Evolutionary conservation across 2,113 vertebrate species (phyloP).

Genomic region (Ceyx melanurus): DNA sequence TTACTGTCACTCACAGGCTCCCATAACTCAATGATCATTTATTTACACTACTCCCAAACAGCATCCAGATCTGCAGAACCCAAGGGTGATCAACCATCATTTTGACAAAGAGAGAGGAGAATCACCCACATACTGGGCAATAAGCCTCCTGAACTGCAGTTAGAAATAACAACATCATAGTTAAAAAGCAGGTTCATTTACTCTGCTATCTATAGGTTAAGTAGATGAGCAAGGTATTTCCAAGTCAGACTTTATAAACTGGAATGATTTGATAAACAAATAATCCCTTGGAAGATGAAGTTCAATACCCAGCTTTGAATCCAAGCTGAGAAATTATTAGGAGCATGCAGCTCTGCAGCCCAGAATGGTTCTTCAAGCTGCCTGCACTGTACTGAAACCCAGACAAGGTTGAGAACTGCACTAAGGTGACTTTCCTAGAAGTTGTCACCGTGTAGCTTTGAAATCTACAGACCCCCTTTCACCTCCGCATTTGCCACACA

Average conservation of each 20-base stretch:
- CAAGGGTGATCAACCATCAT: background rate
- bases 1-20: background rate
- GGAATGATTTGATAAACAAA: background rate
- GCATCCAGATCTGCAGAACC: background rate
- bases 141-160: background rate
- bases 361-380: background rate
- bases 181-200: slow-evolving; percentile 9
- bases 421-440: accelerated
- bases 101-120: background rate
- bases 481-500: accelerated
- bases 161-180: background rate
- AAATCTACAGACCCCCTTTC: background rate
- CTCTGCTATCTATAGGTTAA: slow-evolving; percentile 1
- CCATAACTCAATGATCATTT: background rate
- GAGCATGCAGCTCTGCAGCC: background rate
- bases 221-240: slow-evolving; percentile 3
- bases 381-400: background rate
- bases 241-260: background rate
- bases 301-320: background rate
- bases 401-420: background rate
- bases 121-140: background rate
- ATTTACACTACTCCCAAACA: background rate
- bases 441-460: background rate
- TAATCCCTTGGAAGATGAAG: background rate
- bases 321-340: background rate